These are phyloP conservation scores for Lepidurus apus DNA, from an alignment of 1,140 invertebrate species.

Conservation along the genomic window DNA sequence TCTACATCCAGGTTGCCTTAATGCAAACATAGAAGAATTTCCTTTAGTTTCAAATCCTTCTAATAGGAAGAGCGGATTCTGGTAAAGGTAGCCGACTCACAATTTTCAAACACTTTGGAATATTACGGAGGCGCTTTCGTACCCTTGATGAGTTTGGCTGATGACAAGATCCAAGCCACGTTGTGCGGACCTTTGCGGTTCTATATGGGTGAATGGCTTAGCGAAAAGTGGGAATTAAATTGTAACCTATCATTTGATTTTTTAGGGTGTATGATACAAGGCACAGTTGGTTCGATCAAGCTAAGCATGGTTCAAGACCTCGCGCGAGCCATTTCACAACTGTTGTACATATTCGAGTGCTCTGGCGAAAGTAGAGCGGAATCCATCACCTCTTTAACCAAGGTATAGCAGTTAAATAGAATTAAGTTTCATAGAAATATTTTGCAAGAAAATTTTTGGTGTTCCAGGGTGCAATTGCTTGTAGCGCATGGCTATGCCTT, in stretches of 20 bases:
- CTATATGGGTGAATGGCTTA: neutral
- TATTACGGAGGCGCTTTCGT: neutral
- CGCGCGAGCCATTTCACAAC: neutral
- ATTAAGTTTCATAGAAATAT: too few species aligned
- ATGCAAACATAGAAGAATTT: too few species aligned
- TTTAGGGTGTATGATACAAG: neutral
- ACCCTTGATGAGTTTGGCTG: neutral
- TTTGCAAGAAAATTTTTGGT: constrained; percentile 25
- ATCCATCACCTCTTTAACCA: neutral
- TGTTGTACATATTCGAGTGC: neutral
- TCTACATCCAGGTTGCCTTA: neutral
- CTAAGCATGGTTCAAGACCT: neutral
- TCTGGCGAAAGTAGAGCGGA: neutral
- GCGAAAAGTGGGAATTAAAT: too few species aligned
- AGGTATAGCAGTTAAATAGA: neutral
- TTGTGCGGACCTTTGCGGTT: neutral
- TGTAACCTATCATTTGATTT: too few species aligned
- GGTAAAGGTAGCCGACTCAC: neutral
- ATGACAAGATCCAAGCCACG: neutral
- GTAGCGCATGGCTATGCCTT: constrained; percentile 25
- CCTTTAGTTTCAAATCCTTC: too few species aligned
- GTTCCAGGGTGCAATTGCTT: constrained; percentile 32
- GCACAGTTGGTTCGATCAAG: neutral
- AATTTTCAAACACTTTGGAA: neutral
- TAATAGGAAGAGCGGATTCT: neutral